Percentiles rank a stretch among this genome's conserved stretches.
These are phyloP conservation scores for Erannis defoliaria DNA, from an alignment of 2,888 invertebrate species.

Conservation along the genomic window DNA sequence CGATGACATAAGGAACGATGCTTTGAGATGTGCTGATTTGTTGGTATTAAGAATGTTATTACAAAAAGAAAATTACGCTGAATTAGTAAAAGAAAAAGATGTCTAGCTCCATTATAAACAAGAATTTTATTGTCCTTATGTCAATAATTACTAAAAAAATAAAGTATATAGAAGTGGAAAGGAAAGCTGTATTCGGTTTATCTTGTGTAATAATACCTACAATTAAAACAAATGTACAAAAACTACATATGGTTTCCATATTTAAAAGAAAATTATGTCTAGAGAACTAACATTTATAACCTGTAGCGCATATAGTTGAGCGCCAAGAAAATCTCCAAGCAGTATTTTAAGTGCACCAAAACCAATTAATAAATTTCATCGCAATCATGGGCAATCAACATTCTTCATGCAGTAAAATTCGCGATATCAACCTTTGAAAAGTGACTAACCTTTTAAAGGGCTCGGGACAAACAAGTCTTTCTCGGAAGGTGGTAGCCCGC, in stretches of 20 bases:
- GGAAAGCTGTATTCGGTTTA: background rate
- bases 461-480: constrained; percentile 40
- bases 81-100: constrained; percentile 2
- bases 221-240: too few relatives aligned
- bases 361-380: constrained; percentile 32
- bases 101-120: background rate
- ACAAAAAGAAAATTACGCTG: background rate
- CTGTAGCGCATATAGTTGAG: too few relatives aligned
- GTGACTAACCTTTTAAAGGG: constrained; percentile 12
- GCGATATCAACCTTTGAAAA: constrained; percentile 32
- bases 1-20: constrained; percentile 61
- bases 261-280: too few relatives aligned
- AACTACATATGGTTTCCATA: too few relatives aligned
- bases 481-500: constrained; percentile 42
- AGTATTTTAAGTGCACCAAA: background rate
- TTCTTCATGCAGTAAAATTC: constrained; percentile 36
- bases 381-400: constrained; percentile 53
- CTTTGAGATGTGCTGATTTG: constrained; percentile 62
- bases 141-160: too few relatives aligned
- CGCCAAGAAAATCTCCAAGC: background rate
- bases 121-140: too few relatives aligned
- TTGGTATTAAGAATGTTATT: constrained; percentile 14
- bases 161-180: too few relatives aligned
- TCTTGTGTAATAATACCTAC: too few relatives aligned
- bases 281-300: too few relatives aligned